Evolutionary conservation across 2,797 vertebrate species (phyloP).

Genomic region (Dendrocincla tyrannina): DNA sequence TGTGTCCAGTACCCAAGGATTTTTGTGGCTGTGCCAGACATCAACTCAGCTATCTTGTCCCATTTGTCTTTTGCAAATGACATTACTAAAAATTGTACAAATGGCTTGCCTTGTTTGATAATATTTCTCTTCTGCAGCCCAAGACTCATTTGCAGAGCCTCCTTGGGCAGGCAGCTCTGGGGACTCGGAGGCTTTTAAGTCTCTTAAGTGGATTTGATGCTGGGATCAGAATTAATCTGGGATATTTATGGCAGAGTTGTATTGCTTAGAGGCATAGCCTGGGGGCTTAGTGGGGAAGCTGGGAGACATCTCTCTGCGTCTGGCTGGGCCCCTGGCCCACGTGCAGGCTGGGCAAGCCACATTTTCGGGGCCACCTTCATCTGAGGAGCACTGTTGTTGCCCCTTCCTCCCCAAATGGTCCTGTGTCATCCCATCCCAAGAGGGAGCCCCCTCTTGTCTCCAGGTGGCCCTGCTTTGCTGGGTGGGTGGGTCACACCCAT

Average conservation of each 20-base stretch:
- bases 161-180: constrained; percentile 46
- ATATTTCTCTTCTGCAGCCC: constrained; percentile 25
- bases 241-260: constrained; percentile 78
- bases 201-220: constrained; percentile 77
- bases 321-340: neutral
- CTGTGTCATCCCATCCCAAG: neutral
- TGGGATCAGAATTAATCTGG: constrained; percentile 74
- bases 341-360: neutral
- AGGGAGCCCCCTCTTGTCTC: neutral
- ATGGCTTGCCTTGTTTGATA: constrained; percentile 42
- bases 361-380: neutral
- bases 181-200: constrained; percentile 67
- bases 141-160: constrained; percentile 29
- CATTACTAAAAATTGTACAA: constrained; percentile 55
- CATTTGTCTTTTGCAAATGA: constrained; percentile 38
- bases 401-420: rapidly evolving
- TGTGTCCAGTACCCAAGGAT: neutral
- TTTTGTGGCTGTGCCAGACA: neutral
- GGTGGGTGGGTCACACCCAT: neutral
- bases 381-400: neutral
- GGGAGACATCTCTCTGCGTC: neutral
- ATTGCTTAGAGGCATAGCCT: constrained; percentile 54
- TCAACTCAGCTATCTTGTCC: constrained; percentile 11
- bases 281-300: constrained; percentile 17
- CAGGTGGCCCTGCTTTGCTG: neutral